Evolutionary conservation across 2,113 vertebrate genomes (phyloP).

Genomic region (Camelus bactrianus): DNA sequence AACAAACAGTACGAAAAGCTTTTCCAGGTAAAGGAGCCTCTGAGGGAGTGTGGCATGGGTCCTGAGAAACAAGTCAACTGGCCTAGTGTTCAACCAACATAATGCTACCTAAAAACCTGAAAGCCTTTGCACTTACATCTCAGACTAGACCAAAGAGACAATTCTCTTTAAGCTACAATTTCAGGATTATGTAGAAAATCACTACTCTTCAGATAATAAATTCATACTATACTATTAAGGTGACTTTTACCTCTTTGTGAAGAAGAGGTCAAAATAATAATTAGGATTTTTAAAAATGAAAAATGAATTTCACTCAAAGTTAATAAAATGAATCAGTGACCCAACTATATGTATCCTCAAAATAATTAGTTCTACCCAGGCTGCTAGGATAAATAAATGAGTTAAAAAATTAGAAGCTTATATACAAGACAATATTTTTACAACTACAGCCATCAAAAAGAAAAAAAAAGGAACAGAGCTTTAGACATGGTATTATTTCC

Average conservation of each 20-base stretch:
- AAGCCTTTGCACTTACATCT: not conserved
- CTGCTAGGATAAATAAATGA: constrained; percentile 47
- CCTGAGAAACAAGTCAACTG: constrained; percentile 45
- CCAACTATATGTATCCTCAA: constrained; percentile 3
- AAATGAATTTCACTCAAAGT: not conserved
- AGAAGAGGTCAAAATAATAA: constrained; percentile 40
- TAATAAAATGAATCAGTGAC: constrained; percentile 50
- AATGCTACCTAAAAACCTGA: not conserved
- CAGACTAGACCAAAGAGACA: constrained; percentile 6
- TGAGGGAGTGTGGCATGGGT: not conserved
- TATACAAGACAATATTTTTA: constrained; percentile 41
- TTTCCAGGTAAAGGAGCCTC: not conserved
- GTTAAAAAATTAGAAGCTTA: constrained; percentile 37
- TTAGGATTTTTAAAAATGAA: constrained; percentile 50
- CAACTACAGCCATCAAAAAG: not conserved
- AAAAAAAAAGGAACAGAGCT: constrained; percentile 56
- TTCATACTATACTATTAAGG: constrained; percentile 6
- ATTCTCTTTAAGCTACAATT: constrained; percentile 57
- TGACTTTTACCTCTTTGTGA: constrained; percentile 32
- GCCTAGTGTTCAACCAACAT: constrained; percentile 1
- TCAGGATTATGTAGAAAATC: constrained; percentile 40
- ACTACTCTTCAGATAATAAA: constrained; percentile 44
- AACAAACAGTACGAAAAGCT: constrained; percentile 46
- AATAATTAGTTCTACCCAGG: constrained; percentile 48
- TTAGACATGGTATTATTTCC: constrained; percentile 45